phyloP scores from a whole-genome alignment of 2,113 vertebrate species.

The Lagenorhynchus albirostris region DNA sequence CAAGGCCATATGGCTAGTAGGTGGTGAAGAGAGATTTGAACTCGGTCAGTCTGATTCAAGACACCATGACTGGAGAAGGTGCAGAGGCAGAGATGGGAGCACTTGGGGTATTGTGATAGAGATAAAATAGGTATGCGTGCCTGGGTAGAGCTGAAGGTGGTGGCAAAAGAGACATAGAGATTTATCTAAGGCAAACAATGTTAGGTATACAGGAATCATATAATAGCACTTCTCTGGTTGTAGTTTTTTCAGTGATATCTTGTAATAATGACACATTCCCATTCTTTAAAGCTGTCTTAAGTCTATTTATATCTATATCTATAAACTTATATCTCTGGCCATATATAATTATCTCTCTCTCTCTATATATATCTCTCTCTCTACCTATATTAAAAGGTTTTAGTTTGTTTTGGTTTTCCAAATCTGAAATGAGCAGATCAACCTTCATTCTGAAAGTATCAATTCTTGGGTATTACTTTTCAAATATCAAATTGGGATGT shows the following conservation, averaged over 20 bases:
- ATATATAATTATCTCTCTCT: neutral
- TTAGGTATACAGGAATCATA: neutral
- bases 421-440: neutral
- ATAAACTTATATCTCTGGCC: neutral
- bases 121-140: neutral
- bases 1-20: neutral
- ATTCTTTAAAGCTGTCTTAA: neutral
- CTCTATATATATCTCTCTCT: neutral
- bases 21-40: neutral
- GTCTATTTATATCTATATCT: neutral
- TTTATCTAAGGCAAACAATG: neutral
- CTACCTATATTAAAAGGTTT: neutral
- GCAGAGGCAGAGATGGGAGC: neutral
- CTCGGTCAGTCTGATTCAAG: neutral
- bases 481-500: neutral
- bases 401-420: neutral
- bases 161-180: neutral
- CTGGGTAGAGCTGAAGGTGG: neutral
- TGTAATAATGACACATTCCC: neutral
- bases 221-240: neutral
- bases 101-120: neutral
- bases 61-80: neutral
- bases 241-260: neutral
- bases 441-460: conserved; percentile 7
- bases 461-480: neutral